phyloP scores from a whole-genome alignment of 2,797 vertebrate species.

The Lepus oiostolus region DNA sequence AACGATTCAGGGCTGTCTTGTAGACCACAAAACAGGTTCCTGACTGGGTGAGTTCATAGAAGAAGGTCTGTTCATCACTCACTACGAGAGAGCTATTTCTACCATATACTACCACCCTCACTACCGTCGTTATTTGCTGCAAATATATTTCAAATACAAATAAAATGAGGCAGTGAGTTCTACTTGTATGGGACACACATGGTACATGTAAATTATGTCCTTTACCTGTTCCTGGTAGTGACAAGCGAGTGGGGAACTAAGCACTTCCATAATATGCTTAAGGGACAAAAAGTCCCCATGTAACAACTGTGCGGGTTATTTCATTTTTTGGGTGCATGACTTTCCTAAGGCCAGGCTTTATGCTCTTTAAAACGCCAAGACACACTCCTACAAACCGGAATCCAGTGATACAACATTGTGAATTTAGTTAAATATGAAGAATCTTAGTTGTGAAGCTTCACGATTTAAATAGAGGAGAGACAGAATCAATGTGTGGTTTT shows the following conservation, averaged over 20 bases:
- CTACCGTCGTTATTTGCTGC: neutral
- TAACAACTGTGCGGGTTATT: neutral
- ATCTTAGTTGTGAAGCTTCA: neutral
- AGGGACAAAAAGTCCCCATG: neutral
- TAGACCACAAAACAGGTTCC: neutral
- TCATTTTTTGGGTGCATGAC: neutral
- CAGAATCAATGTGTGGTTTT: neutral
- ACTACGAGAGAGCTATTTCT: neutral
- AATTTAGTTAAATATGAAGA: neutral
- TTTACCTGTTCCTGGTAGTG: neutral
- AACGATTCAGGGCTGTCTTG: no score
- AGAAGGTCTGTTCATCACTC: neutral
- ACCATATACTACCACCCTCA: neutral
- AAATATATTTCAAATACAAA: neutral
- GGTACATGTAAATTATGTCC: neutral
- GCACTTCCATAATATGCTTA: neutral
- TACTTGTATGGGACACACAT: neutral
- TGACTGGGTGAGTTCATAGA: neutral
- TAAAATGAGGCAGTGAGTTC: neutral
- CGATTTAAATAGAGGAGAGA: neutral
- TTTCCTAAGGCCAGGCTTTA: neutral
- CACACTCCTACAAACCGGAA: neutral
- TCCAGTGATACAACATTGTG: neutral
- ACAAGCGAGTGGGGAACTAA: neutral
- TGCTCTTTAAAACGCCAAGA: slow-evolving; percentile 21